Conservation (phyloP, 2,888 invertebrate genomes). For the Lissonota sp. region DNA sequence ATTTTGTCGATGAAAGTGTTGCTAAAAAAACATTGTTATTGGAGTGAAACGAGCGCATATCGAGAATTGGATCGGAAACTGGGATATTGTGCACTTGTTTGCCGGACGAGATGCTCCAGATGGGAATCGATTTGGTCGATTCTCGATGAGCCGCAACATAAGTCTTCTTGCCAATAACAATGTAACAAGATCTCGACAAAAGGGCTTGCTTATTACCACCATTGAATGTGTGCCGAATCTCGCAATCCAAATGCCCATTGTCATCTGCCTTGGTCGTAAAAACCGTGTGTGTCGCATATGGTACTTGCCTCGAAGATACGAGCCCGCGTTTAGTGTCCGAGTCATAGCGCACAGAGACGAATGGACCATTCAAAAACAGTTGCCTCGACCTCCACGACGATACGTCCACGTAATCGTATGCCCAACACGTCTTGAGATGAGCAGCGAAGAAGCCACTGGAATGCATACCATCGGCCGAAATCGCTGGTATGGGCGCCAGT, state of each 20-base stretch:
- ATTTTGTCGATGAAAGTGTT: constrained; percentile 88
- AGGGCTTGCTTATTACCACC: constrained; percentile 89
- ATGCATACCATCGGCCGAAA: constrained; percentile 82
- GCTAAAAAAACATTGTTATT: constrained; percentile 86
- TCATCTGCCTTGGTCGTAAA: constrained; percentile 84
- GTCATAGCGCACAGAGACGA: constrained; percentile 90
- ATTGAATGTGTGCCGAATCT: constrained; percentile 87
- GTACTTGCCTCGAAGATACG: constrained; percentile 89
- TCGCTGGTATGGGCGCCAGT: constrained; percentile 85
- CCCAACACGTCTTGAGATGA: constrained; percentile 89
- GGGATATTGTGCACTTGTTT: constrained; percentile 86
- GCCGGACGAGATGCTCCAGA: constrained; percentile 87
- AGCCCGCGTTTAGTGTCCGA: constrained; percentile 87
- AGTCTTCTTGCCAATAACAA: constrained; percentile 86
- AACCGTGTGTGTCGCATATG: constrained; percentile 84
- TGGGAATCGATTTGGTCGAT: constrained; percentile 87
- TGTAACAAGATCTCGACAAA: constrained; percentile 88
- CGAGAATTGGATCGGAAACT: constrained; percentile 88
- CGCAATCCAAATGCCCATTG: constrained; percentile 85
- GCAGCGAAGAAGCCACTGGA: constrained; percentile 89
- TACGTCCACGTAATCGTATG: constrained; percentile 86
- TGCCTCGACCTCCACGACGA: constrained; percentile 77
- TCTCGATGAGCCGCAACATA: constrained; percentile 92
- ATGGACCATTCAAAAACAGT: constrained; percentile 89
- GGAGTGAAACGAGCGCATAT: constrained; percentile 87